These are phyloP conservation scores for Hoplias malabaricus DNA, from an alignment of 2,113 vertebrate genomes.

Conservation along the genomic window DNA sequence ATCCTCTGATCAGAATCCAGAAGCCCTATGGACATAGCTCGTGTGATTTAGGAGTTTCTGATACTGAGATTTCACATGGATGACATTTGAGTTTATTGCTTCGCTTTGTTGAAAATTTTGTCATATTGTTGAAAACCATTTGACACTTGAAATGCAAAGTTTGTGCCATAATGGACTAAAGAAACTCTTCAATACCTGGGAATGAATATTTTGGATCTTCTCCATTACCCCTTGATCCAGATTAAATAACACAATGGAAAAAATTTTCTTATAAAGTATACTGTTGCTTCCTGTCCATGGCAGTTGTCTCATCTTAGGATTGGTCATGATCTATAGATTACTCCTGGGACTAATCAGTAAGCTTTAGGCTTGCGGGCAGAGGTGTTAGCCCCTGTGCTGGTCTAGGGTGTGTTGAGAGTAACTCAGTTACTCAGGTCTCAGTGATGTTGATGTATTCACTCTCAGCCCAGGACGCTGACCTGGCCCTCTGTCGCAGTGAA, in stretches of 20 bases:
- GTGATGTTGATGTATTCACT: slow-evolving; percentile 71
- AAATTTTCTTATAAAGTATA: not conserved
- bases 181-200: not conserved
- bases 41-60: not conserved
- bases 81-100: not conserved
- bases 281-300: not conserved
- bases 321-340: not conserved
- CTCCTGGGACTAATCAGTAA: not conserved
- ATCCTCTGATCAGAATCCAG: slow-evolving; percentile 2
- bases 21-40: not conserved
- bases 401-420: slow-evolving; percentile 12
- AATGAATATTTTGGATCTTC: not conserved
- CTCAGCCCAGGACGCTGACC: slow-evolving; percentile 84
- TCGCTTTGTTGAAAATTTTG: not conserved
- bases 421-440: slow-evolving; percentile 26
- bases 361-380: not conserved
- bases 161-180: not conserved
- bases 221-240: not conserved
- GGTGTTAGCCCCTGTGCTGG: not conserved
- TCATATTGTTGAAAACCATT: not conserved
- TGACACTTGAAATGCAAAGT: not conserved
- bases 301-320: not conserved
- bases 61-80: not conserved
- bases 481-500: slow-evolving; percentile 78
- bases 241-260: not conserved